Base-by-base conservation (phyloP, 2,888 invertebrate genomes). In the Hermaeophaga mercurialis region DNA sequence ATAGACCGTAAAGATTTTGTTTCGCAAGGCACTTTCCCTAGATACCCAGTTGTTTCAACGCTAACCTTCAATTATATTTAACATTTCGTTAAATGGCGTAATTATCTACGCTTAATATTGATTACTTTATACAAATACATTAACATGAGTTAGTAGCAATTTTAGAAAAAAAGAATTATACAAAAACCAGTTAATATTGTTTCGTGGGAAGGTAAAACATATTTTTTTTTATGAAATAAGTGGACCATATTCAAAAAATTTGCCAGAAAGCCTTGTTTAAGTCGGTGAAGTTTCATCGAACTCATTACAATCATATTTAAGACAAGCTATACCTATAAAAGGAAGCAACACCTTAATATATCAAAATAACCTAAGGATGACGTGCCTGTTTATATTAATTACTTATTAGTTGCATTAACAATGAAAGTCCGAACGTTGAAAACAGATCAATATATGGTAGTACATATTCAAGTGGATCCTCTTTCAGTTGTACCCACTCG, bases 11-110 rank as follows among this genome's bases (percentile, higher is more conserved):
- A 43, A 47, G 46, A 43, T 43, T 52, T 41, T 36, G 24, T 28
- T 43, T 56, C 46, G 57, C 41, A 53, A 57, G 48, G 53, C 33
- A 34, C 47, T 57, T 57, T 57, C 44, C 52, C 53, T 36, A 31
- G 39, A 39, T 49, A 39, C 41, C 22, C 31, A 41, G 49, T 28
- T 39, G 49, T 39, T 48, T 28, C n/a, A 17, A 15, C 38, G 15
- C n/a, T 39, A 38, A 38, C 38, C 38, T 48, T 48, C 48, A 36
- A 48, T 48, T 48, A 36, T 48, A 14, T 46, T 46, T 33, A 18
- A 46, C 46, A 46, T 46, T 46, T 46, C 17, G 36, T 33, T 36
- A n/a, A n/a, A n/a, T n/a, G n/a, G n/a, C n/a, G n/a, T n/a, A n/a
- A n/a, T n/a, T n/a, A n/a, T n/a, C n/a, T n/a, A n/a, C n/a, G n/a